Evolutionary conservation across 1,140 invertebrate species (phyloP).

Genomic region (Lordiphosa mommai): DNA sequence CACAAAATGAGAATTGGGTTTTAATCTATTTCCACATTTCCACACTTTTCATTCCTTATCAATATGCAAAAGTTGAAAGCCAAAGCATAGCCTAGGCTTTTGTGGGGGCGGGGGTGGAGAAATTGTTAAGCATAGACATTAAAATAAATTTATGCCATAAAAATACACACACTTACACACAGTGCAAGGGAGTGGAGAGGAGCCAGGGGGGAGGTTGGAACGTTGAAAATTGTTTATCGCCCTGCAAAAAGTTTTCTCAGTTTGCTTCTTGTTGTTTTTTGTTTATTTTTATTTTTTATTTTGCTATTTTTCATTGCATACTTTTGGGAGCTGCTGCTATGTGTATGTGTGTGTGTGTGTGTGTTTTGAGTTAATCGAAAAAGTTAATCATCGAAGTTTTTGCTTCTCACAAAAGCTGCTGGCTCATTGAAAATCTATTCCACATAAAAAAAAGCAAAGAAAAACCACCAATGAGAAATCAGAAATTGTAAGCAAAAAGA

Average conservation of each 20-base stretch:
- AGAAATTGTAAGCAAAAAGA: too few species aligned
- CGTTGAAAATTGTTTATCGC: conserved; percentile 72
- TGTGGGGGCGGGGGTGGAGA: not conserved
- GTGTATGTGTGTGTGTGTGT: conserved; percentile 20
- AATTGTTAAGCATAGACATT: conserved; percentile 75
- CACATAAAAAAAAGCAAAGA: conserved; percentile 16
- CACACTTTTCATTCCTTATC: conserved; percentile 45
- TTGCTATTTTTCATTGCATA: conserved; percentile 50
- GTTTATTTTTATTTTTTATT: conserved; percentile 38
- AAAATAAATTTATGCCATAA: conserved; percentile 76
- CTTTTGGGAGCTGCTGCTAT: conserved; percentile 9
- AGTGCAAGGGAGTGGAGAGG: not conserved
- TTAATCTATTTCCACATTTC: conserved; percentile 5
- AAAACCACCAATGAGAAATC: too few species aligned
- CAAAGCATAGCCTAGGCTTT: not conserved
- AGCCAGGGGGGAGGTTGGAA: conserved; percentile 1
- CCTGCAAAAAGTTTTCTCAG: conserved; percentile 54
- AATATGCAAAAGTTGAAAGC: conserved; percentile 62
- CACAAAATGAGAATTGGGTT: not conserved
- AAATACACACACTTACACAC: conserved; percentile 22
- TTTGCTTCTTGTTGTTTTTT: conserved; percentile 21
- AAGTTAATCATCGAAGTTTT: conserved; percentile 76
- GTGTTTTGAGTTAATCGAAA: conserved; percentile 73
- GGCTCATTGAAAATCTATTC: conserved; percentile 50
- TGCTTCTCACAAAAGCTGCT: conserved; percentile 31